Evolutionary conservation across 1,140 invertebrate genomes (phyloP), one percentile per base, ranked within the genome.

Genomic region (Rhyacophila brunnea): DNA sequence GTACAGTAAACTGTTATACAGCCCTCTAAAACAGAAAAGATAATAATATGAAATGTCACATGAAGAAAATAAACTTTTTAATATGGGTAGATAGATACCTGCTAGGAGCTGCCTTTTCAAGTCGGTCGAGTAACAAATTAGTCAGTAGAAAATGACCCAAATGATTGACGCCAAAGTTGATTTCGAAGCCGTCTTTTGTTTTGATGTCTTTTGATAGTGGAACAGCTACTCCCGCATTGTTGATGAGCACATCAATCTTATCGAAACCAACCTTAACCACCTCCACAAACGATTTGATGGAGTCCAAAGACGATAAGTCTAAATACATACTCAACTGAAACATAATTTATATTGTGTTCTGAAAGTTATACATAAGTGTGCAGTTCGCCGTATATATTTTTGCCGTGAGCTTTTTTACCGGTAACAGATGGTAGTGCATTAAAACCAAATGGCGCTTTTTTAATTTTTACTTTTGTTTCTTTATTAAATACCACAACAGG

Each of bases 71-170:
- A n/a, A n/a, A n/a, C n/a, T n/a, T n/a, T n/a, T n/a, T n/a, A n/a
- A n/a, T n/a, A n/a, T n/a, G n/a, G n/a, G n/a, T n/a, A n/a, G n/a
- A n/a, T n/a, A n/a, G 9, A 68, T 78, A 81, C 68, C 82, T 77
- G 63, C 81, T 81, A 9, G 82, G 81, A 17, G 79, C 66, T 1
- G 78, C 75, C 47, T 74, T 75, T 59, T 81, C 83, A 48, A 80
- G 75, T 40, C 71, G 73, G 60, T 83, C 78, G 48, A 96, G 65
- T 0, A 97, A 71, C 11, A 96, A 71, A 56, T 85, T 79, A 0
- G 92, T 95, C 0, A 96, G 76, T 20, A 95, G 77, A 68, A 95
- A 95, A 67, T 95, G 93, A 0, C 90, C 90, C 46, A 92, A 72
- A 71, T 92, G 85, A 71, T 93, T 93, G 0, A 86, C 84, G 11